Evolutionary conservation across 2,797 vertebrate species (phyloP).

Genomic region (Anas acuta): DNA sequence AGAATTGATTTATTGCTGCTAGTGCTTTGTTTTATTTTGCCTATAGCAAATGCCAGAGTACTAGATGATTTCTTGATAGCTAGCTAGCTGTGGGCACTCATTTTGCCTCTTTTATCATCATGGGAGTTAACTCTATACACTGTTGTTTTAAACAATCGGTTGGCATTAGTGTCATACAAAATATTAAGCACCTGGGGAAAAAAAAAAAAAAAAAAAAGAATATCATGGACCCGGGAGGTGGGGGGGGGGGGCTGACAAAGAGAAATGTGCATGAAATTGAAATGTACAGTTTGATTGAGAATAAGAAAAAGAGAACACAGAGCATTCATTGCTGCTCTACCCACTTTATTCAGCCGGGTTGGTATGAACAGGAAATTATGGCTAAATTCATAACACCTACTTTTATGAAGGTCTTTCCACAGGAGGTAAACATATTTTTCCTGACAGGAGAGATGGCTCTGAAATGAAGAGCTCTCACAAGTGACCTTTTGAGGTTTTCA

Average conservation of each 20-base stretch:
- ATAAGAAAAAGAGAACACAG: background rate
- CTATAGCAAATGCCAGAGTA: slow-evolving; percentile 7
- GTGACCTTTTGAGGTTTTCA: background rate
- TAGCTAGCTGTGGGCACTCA: background rate
- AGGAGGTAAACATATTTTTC: background rate
- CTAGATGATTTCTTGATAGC: slow-evolving; percentile 25
- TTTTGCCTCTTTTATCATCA: background rate
- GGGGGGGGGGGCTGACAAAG: background rate
- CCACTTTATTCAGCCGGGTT: background rate
- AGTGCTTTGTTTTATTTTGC: slow-evolving; percentile 51
- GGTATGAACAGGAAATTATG: background rate
- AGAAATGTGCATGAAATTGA: background rate
- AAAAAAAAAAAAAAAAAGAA: background rate
- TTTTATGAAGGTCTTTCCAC: background rate
- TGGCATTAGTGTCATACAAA: background rate
- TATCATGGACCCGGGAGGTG: background rate
- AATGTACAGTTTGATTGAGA: background rate
- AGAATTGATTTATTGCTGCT: slow-evolving; percentile 31
- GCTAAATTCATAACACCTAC: background rate
- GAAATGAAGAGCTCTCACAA: background rate
- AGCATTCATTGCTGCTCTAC: background rate
- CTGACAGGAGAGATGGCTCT: background rate
- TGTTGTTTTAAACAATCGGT: background rate
- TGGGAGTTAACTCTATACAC: slow-evolving; percentile 24
- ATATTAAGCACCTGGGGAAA: background rate